A percentile compares a stretch with the other conserved stretches of the same genome.
phyloP scores from a whole-genome alignment of 2,797 vertebrate species.

The Anguilla obscura region DNA sequence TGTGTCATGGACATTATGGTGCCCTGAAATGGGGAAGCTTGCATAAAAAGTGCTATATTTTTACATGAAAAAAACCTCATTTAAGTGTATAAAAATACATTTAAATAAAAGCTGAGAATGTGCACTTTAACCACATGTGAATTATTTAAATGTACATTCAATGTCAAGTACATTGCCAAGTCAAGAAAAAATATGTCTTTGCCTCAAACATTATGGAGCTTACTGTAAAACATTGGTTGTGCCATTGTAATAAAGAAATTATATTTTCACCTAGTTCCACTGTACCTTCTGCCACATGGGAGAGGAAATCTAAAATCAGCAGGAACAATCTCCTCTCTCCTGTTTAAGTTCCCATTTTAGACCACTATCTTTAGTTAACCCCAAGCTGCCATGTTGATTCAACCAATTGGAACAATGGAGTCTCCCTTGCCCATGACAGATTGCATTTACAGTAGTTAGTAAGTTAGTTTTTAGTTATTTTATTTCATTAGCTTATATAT shows the following conservation, averaged over 20 bases:
- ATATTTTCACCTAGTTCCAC: not conserved
- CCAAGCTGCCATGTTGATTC: not conserved
- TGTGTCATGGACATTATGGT: too few species aligned
- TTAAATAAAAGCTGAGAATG: too few species aligned
- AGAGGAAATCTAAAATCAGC: not conserved
- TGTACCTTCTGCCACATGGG: not conserved
- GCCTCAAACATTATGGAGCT: not conserved
- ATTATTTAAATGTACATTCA: too few species aligned
- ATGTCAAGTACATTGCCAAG: too few species aligned
- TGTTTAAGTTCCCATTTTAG: not conserved
- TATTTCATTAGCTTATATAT: not conserved
- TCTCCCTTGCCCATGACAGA: not conserved
- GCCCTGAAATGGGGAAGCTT: too few species aligned
- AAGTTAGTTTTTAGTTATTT: too few species aligned
- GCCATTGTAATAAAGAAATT: not conserved
- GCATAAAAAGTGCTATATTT: too few species aligned
- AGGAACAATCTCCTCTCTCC: not conserved
- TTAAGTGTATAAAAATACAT: too few species aligned
- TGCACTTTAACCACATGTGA: too few species aligned
- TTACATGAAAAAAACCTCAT: too few species aligned
- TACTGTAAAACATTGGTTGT: not conserved
- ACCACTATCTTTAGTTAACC: not conserved
- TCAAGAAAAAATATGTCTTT: not conserved
- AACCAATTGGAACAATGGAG: not conserved
- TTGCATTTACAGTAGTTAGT: not conserved